Evolutionary conservation across 2,113 vertebrate genomes (phyloP), one percentile per base, ranked within the genome.

Genomic region (Thinocorus orbignyianus): DNA sequence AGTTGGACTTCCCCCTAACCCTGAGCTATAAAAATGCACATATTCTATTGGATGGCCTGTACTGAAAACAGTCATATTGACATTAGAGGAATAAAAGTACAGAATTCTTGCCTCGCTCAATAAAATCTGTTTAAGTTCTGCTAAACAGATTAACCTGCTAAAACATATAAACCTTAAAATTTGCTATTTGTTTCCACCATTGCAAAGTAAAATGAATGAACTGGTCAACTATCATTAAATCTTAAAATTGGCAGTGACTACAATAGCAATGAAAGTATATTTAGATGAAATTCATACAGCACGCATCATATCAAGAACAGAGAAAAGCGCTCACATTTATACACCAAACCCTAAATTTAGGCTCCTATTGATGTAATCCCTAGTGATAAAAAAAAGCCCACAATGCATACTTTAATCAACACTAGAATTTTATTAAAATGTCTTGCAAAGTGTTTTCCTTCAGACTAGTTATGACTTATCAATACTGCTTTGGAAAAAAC

Each of bases 161-260:
- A 64, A 87, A 69, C 57, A 65, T 18, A 51, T 20, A 87, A 80
- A 54, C 17, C 31, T 64, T 55, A 70, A 69, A 81, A 73, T 78
- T 33, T 64, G 26, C 49, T n/a, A 81, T 77, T 93, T 80, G 37
- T 68, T 88, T 91, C n/a, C 25, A 58, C 22, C 42, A 78, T 9
- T 81, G 54, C 71, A 68, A 81, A 88, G 42, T 51, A 33, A 80
- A 95, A 88, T 49, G 12, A 77, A 90, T 65, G 51, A 77, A 77
- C 37, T 8, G 1, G 73, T 41, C 57, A 61, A 26, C 30, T 70
- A 46, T 16, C 42, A 37, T 31, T 57, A 77, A 62, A 57, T 49
- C 48, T 46, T 72, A 41, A 62, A 81, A 68, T 4, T 68, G 48
- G 37, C 52, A 68, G 23, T 18, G 58, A 77, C 39, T 69, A 46